Conservation (phyloP, 1,140 invertebrate species). For the Drosophila quadrilineata region DNA sequence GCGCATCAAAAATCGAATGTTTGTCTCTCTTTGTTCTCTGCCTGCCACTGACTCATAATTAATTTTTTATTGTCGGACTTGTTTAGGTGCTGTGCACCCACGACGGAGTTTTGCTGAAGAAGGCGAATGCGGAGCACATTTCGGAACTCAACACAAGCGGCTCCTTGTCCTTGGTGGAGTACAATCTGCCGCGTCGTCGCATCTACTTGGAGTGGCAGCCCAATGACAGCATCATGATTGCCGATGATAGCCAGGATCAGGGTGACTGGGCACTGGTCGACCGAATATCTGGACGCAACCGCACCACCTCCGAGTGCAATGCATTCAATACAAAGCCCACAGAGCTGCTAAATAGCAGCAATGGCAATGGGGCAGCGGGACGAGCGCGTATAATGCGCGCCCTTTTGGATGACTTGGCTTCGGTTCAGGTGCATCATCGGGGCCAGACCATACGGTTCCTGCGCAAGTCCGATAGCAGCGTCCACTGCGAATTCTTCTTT, state of each 20-base stretch:
- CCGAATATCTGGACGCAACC: constrained; percentile 84
- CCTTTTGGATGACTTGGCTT: constrained; percentile 85
- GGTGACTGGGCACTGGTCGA: constrained; percentile 90
- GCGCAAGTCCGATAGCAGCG: constrained; percentile 86
- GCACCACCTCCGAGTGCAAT: constrained; percentile 82
- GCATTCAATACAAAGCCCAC: constrained; percentile 72
- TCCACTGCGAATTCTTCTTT: constrained; percentile 91
- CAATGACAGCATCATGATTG: constrained; percentile 87
- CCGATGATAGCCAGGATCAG: constrained; percentile 88
- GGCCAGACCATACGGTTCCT: constrained; percentile 87
- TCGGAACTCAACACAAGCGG: constrained; percentile 84
- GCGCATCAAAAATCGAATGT: not conserved
- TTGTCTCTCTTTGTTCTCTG: constrained; percentile 21
- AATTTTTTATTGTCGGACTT: not conserved
- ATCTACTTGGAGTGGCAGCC: constrained; percentile 90
- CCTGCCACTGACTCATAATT: constrained; percentile 52
- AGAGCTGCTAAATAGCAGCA: constrained; percentile 26
- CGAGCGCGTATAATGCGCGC: constrained; percentile 85
- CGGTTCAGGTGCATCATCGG: constrained; percentile 86
- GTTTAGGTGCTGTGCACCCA: constrained; percentile 84
- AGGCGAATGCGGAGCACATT: constrained; percentile 83
- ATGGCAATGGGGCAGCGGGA: constrained; percentile 24
- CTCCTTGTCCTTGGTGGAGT: constrained; percentile 84
- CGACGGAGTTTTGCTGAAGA: constrained; percentile 85
- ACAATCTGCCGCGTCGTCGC: constrained; percentile 72